These are phyloP conservation scores for Pseudanteris insignis DNA, from an alignment of 2,888 invertebrate genomes.

Conservation along the genomic window DNA sequence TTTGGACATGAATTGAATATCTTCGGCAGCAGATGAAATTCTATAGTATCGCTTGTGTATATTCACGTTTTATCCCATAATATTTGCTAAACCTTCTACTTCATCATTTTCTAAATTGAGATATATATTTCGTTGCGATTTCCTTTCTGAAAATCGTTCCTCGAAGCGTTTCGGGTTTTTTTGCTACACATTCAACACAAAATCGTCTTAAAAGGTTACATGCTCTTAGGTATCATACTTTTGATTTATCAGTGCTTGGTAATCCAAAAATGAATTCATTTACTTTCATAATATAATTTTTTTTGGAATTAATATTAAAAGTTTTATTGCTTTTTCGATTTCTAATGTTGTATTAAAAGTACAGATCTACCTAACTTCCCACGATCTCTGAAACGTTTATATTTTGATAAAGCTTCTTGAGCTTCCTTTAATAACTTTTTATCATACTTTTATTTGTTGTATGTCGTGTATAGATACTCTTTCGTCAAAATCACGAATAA, in stretches of 20 bases:
- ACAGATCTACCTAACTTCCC: slow-evolving; percentile 29
- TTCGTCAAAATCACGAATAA: slow-evolving; percentile 27
- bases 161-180: slow-evolving; percentile 34
- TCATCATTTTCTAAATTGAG: slow-evolving; percentile 16
- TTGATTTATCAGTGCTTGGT: slow-evolving; percentile 1
- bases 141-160: slow-evolving; percentile 44
- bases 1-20: slow-evolving; percentile 4
- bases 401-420: slow-evolving; percentile 12
- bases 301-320: slow-evolving; percentile 18
- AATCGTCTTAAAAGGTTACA: slow-evolving; percentile 36
- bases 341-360: slow-evolving; percentile 24
- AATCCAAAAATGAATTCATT: slow-evolving; percentile 43
- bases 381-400: slow-evolving; percentile 26
- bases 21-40: slow-evolving; percentile 15
- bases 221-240: slow-evolving; percentile 22
- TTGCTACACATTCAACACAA: slow-evolving; percentile 27
- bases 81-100: slow-evolving; percentile 27
- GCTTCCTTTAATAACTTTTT: slow-evolving; percentile 1
- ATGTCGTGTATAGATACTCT: not conserved
- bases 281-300: slow-evolving; percentile 12
- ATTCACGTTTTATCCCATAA: slow-evolving; percentile 28
- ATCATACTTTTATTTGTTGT: not conserved
- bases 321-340: slow-evolving; percentile 8
- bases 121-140: slow-evolving; percentile 41
- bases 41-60: slow-evolving; percentile 32